Base-by-base conservation (phyloP, 2,797 vertebrate genomes). In the Halcyon smyrnensis region DNA sequence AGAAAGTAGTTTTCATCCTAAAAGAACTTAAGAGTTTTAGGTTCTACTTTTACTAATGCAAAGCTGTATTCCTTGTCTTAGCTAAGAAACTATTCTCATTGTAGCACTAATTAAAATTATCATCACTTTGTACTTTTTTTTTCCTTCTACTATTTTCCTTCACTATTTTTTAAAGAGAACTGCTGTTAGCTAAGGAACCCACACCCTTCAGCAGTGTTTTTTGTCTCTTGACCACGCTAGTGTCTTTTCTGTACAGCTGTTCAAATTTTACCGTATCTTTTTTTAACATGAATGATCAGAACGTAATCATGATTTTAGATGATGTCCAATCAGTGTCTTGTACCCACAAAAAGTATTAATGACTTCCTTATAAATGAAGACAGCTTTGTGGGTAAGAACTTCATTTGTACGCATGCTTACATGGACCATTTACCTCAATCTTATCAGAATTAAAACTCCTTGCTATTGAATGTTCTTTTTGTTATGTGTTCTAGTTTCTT, bases 11-110 rank as follows among this genome's bases (percentile, higher is more conserved):
- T 62, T 73, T 76, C 3, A 41, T 36, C n/a, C 25, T 19, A 17
- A 28, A 41, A 50, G 16, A 45, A 65, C 3, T 43, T 60, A 7
- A 0, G 0, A 68, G 21, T n/a, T 56, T 67, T 46, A 46, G 2
- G 9, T 67, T 77, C 24, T 63, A 25, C 8, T 36, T 80, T 57
- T 77, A 57, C 9, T 16, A 70, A 43, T 4, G 24, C 37, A 87
- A 21, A 62, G 8, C 7, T 54, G n/a, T 51, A 19, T 27, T 54
- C 20, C 32, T 41, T 37, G 6, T 43, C 12, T 84, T 59, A 45
- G 1, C 10, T 14, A 50, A 50, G 21, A 41, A 74, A 54, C 8
- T 48, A 6, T 43, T 57, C 12, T 39, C 45, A 57, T 27, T 53
- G 32, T 41, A 68, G 23, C 20, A n/a, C 5, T 68, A 27, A 51